Evolutionary conservation across 1,140 invertebrate genomes (phyloP).

Genomic region (Drosophila tristis): DNA sequence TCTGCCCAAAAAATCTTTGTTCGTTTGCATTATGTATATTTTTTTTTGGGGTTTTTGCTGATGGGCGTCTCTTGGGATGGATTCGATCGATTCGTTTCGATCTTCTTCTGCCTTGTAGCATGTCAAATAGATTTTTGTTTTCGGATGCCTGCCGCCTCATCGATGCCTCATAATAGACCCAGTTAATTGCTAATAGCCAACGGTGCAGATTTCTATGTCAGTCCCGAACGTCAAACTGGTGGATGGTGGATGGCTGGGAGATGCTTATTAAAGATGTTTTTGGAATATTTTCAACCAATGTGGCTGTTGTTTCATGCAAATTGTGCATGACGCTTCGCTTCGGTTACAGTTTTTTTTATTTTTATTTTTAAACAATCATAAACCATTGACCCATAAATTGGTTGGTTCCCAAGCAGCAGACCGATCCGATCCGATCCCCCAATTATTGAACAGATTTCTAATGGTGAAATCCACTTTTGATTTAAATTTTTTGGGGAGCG

Average conservation of each 20-base stretch:
- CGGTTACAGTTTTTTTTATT: slow-evolving; percentile 63
- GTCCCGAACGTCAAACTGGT: slow-evolving; percentile 61
- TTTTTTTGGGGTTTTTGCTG: slow-evolving; percentile 8
- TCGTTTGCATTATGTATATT: slow-evolving; percentile 31
- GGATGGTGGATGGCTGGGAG: slow-evolving; percentile 4
- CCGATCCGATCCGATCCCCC: slow-evolving; percentile 35
- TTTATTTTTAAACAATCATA: slow-evolving; percentile 56
- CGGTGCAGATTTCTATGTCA: slow-evolving; percentile 82
- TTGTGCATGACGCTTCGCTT: slow-evolving; percentile 77
- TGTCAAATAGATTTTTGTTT: slow-evolving; percentile 76
- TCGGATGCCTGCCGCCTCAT: slow-evolving; percentile 20
- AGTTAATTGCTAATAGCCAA: slow-evolving; percentile 83
- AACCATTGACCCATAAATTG: slow-evolving; percentile 73
- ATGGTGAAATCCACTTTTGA: slow-evolving; percentile 50
- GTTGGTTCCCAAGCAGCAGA: slow-evolving; percentile 47
- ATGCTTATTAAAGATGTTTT: slow-evolving; percentile 78
- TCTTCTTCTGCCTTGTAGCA: slow-evolving; percentile 82
- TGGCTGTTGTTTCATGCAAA: slow-evolving; percentile 65
- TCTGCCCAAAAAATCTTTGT: slow-evolving; percentile 9
- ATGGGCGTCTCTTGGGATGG: slow-evolving; percentile 54
- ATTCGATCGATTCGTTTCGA: slow-evolving; percentile 76
- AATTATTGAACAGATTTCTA: slow-evolving; percentile 52
- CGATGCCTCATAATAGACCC: slow-evolving; percentile 75
- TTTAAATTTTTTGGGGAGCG: slow-evolving; percentile 42
- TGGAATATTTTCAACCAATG: slow-evolving; percentile 35